Percentiles rank a stretch among this genome's conserved stretches.
phyloP scores from a whole-genome alignment of 2,888 invertebrate genomes.

The Ligdia adustata region DNA sequence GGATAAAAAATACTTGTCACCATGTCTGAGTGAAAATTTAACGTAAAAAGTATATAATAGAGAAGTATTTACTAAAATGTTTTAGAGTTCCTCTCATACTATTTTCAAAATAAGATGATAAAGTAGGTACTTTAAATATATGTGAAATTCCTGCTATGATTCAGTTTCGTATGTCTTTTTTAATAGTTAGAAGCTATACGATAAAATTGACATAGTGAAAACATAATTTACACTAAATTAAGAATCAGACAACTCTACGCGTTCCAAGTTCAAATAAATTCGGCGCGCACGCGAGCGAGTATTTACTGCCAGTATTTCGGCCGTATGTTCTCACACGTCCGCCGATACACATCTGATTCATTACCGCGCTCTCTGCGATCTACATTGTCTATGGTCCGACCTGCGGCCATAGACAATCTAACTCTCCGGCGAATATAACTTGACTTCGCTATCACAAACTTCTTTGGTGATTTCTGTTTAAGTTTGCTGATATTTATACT shows the following conservation, averaged over 20 bases:
- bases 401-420: constrained; percentile 35
- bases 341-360: constrained; percentile 82
- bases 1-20: too few species aligned
- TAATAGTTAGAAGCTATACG: too few species aligned
- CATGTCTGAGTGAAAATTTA: too few species aligned
- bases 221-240: too few species aligned
- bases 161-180: too few species aligned
- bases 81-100: too few species aligned
- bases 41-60: too few species aligned
- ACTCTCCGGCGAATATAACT: neutral
- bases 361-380: constrained; percentile 68
- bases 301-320: constrained; percentile 81
- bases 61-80: too few species aligned
- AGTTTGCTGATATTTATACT: neutral
- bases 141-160: too few species aligned
- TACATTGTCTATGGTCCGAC: constrained; percentile 59
- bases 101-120: too few species aligned
- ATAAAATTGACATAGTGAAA: too few species aligned
- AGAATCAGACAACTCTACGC: constrained; percentile 53
- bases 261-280: constrained; percentile 39
- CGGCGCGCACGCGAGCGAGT: constrained; percentile 73
- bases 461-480: neutral
- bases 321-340: constrained; percentile 83
- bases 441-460: neutral
- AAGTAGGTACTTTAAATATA: too few species aligned